phyloP scores from a whole-genome alignment of 2,113 vertebrate genomes.

The Microtus pennsylvanicus region DNA sequence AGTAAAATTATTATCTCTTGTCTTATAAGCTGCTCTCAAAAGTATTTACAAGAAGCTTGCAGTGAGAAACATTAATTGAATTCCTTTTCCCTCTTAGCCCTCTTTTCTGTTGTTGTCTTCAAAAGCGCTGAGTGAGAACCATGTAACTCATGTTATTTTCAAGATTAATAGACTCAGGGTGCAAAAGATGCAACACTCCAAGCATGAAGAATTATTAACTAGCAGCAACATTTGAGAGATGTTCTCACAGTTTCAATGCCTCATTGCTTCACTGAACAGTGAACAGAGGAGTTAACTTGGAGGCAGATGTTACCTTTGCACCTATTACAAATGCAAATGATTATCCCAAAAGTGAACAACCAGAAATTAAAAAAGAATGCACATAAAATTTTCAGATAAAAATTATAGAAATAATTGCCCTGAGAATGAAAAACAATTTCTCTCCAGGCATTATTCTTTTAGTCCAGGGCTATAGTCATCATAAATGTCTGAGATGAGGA shows the following conservation, averaged over 20 bases:
- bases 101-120: background rate
- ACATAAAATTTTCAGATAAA: conserved; percentile 37
- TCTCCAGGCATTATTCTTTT: background rate
- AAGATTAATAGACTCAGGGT: conserved; percentile 83
- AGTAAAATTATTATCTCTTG: conserved; percentile 7
- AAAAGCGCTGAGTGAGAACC: conserved; percentile 46
- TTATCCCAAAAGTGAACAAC: conserved; percentile 69
- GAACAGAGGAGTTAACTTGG: conserved; percentile 80
- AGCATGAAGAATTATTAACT: conserved; percentile 87
- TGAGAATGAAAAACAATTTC: conserved; percentile 1
- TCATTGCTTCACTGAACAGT: conserved; percentile 84
- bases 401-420: background rate
- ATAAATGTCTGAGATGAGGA: background rate
- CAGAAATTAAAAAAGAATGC: conserved; percentile 44
- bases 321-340: conserved; percentile 78
- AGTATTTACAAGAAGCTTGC: background rate
- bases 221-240: conserved; percentile 76
- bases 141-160: conserved; percentile 75
- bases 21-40: background rate
- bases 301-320: conserved; percentile 76
- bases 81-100: background rate
- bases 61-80: background rate
- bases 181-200: conserved; percentile 77
- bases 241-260: conserved; percentile 79
- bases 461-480: background rate